Base-by-base conservation (phyloP, 2,888 invertebrate species). In the Oeneis ivallda region DNA sequence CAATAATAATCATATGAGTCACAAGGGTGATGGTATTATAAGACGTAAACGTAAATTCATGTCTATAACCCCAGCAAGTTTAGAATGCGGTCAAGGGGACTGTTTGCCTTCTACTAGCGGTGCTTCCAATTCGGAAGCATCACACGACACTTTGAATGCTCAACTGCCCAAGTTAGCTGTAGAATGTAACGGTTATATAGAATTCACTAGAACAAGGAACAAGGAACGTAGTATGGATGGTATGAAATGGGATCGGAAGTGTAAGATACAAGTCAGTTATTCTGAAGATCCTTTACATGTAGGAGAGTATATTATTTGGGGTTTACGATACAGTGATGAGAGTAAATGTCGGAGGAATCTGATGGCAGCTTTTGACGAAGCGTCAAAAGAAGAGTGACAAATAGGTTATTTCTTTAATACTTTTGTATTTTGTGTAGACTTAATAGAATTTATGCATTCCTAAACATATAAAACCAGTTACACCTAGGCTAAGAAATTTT, bases 211-310 rank as follows among this genome's bases (percentile, higher is more conserved):
- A 73, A 81, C 83, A 15, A 82, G 85, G 68, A 89, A 87, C 67
- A 86, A 78, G n/a, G n/a, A n/a, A 64, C 74, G 83, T 37, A 83
- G 81, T 71, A 72, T 74, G 70, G 93, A 89, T 67, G 74, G 76
- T 66, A 93, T 91, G 84, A 93, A 92, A 73, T 94, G 94, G 94
- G 92, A 92, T 69, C 85, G 94, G 64, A 93, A 93, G 56, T 94
- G 94, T 76, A 94, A 93, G 77, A 79, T 94, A 60, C 94, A 94
- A 81, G 92, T 94, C 15, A 93, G 93, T 37, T 95, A 94, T 79
- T 93, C 93, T 0, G 89, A 90, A 68, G 91, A 92, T 64, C 89
- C 88, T 10, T 76, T 90, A 9, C 92, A 92, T 76, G 76, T 88
- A 64, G 93, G 93, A 19, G 93, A 94, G 75, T 93, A 92, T 73